Evolutionary conservation across 2,888 invertebrate species (phyloP).

Genomic region (Chloroclystis v-ata): DNA sequence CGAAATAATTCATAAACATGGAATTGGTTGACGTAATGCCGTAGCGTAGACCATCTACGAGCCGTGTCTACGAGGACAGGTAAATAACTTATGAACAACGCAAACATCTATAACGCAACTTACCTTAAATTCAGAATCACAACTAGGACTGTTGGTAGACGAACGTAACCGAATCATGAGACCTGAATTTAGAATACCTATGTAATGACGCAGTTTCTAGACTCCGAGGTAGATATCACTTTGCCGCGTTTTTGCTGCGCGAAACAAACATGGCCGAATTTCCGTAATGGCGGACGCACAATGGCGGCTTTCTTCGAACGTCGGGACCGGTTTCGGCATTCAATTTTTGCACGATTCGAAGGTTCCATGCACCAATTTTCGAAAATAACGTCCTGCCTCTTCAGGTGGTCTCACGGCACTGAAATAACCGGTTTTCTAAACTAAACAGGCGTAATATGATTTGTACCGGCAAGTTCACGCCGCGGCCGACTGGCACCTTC

Average conservation of each 20-base stretch:
- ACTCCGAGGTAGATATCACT: constrained; percentile 43
- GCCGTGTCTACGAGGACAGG: background rate
- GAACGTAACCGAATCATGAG: constrained; percentile 37
- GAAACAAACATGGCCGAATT: constrained; percentile 71
- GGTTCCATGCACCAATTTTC: constrained; percentile 49
- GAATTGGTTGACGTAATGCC: background rate
- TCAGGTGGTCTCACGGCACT: constrained; percentile 60
- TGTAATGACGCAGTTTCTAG: constrained; percentile 35
- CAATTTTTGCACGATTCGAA: constrained; percentile 50
- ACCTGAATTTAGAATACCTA: constrained; percentile 43
- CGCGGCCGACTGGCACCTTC: constrained; percentile 44
- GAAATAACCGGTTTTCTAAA: constrained; percentile 65
- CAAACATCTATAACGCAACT: constrained; percentile 14
- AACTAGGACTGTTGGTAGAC: constrained; percentile 31
- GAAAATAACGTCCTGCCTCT: constrained; percentile 60
- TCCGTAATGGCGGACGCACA: constrained; percentile 59
- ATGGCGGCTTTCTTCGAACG: constrained; percentile 56
- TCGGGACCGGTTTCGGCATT: constrained; percentile 55
- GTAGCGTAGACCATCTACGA: constrained; percentile 5
- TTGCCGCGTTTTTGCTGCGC: constrained; percentile 59
- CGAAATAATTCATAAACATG: constrained; percentile 1
- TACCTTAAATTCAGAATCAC: constrained; percentile 31
- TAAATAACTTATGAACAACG: background rate
- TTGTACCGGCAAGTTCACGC: constrained; percentile 43
- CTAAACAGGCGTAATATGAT: constrained; percentile 47